Base-by-base conservation (phyloP, 1,140 invertebrate genomes). In the Aphelenchoides avenae region DNA sequence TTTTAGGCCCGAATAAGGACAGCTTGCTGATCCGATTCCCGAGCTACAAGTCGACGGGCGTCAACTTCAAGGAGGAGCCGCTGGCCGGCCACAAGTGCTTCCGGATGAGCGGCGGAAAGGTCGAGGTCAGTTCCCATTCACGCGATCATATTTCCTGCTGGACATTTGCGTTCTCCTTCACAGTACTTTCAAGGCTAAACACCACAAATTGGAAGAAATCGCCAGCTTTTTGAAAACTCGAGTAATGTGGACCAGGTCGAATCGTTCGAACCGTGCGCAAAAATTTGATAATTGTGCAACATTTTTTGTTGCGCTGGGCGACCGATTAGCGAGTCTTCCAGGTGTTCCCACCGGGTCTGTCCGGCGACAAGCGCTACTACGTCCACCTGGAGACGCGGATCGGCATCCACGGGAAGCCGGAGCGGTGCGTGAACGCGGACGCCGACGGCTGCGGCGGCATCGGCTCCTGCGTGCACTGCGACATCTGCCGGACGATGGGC, bases 401-500 rank as follows among this genome's bases (percentile, higher is more conserved):
- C 34, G 71, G 71, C 18, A 77, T 74, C 30, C 70, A 77, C 41
- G 71, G 71, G 43, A 74, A 74, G 50, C 72, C 72, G 7, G 72
- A 75, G 33, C 55, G 72, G 33, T 75, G 72, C 33, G 74, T 77
- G 2, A 75, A 75, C 60, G 62, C 73, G 5, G 72, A 77, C 37
- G 53, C 65, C 31, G 70, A 75, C 15, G 72, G 72, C 26, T 75
- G 72, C 47, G 75, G 75, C 22, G 72, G 72, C 29, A 77, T 75
- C 20, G 72, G 72, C 37, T 77, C 71, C 13, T 75, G 72, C 60
- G 71, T 74, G 20, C 71, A 74, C 39, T 74, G 71, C 47, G 71
- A 74, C 44, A 77, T 74, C 42, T 74, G 71, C 57, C 58, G 59
- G 18, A 71, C 51, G 2, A 67, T 68, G 55, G 75, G 75, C 49